phyloP scores from a whole-genome alignment of 2,113 vertebrate genomes.

The Himantopus leucocephalus region DNA sequence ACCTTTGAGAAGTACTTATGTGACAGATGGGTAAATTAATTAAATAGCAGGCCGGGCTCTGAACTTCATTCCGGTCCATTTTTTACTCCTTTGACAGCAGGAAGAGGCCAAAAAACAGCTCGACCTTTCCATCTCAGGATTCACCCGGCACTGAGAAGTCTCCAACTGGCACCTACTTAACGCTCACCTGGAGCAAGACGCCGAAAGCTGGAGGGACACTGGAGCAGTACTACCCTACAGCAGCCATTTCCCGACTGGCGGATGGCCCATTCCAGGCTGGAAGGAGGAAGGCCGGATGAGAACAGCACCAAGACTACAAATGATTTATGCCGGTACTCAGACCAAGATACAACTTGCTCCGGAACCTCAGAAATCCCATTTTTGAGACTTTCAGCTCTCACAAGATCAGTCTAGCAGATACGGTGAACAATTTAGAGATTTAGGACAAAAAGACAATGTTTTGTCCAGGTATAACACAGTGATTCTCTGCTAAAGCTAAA shows the following conservation, averaged over 20 bases:
- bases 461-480: rapidly evolving
- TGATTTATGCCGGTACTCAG: not conserved
- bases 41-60: not conserved
- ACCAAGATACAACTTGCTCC: not conserved
- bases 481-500: not conserved
- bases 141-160: not conserved
- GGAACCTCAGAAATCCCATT: not conserved
- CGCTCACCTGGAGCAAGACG: not conserved
- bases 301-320: not conserved
- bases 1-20: not conserved
- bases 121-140: not conserved
- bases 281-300: not conserved
- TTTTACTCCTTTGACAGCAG: not conserved
- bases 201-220: not conserved
- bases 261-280: not conserved
- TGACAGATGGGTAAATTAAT: not conserved
- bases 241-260: not conserved
- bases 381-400: not conserved
- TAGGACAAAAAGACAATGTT: not conserved
- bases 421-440: not conserved
- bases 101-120: not conserved
- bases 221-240: not conserved
- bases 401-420: not conserved
- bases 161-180: not conserved
- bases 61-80: not conserved